Evolutionary conservation across 30 jellyfish, hydroid and myxozoan species (phyloP).

Genomic region (Rhopilema esculentum): DNA sequence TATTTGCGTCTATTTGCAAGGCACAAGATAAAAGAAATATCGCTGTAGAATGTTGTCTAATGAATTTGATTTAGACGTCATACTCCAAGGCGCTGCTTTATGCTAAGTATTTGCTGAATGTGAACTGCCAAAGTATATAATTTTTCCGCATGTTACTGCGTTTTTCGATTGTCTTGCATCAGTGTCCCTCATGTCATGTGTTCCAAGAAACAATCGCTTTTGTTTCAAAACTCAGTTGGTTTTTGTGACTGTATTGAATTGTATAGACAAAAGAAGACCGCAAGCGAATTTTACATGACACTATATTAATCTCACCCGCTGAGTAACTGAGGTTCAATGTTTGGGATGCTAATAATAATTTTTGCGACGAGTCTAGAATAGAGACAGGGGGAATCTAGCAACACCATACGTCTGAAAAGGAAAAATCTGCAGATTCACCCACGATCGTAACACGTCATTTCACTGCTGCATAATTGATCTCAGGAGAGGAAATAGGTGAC

Average conservation of each 20-base stretch:
- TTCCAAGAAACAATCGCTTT: background rate
- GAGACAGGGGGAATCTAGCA: background rate
- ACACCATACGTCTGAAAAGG: background rate
- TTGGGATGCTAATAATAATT: background rate
- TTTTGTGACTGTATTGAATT: constrained; percentile 7
- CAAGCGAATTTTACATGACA: constrained; percentile 21
- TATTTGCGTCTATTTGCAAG: too few relatives aligned
- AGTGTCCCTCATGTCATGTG: background rate
- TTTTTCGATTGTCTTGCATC: background rate
- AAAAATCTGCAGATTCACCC: too few relatives aligned
- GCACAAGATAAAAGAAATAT: too few relatives aligned
- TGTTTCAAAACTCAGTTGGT: background rate
- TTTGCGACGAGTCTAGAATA: background rate
- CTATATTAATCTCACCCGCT: constrained; percentile 43
- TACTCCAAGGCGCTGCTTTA: too few relatives aligned
- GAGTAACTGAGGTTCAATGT: background rate
- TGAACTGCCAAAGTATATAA: background rate
- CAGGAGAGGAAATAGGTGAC: background rate
- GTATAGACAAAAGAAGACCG: constrained; percentile 19
- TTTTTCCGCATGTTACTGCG: background rate
- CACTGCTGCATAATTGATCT: background rate
- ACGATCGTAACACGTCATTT: too few relatives aligned
- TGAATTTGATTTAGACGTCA: too few relatives aligned
- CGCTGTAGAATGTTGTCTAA: too few relatives aligned
- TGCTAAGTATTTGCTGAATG: too few relatives aligned